Percentiles rank a stretch among this genome's conserved stretches.
Conservation (phyloP, 1,140 invertebrate species). For the Phenacoccus solenopsis region DNA sequence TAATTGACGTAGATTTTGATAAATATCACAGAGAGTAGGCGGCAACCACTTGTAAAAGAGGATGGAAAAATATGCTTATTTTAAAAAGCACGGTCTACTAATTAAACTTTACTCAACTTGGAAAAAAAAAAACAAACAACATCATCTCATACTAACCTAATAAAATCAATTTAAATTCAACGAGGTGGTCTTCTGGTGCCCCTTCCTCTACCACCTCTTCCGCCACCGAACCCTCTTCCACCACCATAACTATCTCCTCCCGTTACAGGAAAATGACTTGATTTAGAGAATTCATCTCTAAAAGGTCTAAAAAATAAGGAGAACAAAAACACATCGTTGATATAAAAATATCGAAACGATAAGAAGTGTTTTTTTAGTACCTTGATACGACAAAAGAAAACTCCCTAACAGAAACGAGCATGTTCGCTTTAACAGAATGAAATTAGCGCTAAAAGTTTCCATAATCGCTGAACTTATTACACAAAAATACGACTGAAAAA, state of each 20-base stretch:
- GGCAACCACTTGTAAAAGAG: too few relatives aligned
- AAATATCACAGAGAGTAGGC: too few relatives aligned
- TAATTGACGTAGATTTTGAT: too few relatives aligned
- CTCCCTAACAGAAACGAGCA: not conserved
- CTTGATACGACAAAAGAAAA: not conserved
- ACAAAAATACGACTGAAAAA: too few relatives aligned
- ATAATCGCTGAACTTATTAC: too few relatives aligned
- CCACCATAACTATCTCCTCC: not conserved
- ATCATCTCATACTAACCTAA: constrained; percentile 10
- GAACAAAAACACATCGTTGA: not conserved
- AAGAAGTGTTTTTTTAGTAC: too few relatives aligned
- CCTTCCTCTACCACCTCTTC: constrained; percentile 23
- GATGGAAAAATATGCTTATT: too few relatives aligned
- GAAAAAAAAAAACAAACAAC: too few relatives aligned
- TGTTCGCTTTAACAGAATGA: not conserved
- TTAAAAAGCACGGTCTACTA: too few relatives aligned
- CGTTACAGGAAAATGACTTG: not conserved
- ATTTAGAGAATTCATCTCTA: not conserved
- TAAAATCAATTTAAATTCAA: not conserved
- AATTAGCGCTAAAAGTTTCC: too few relatives aligned
- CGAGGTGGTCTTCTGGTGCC: constrained; percentile 8
- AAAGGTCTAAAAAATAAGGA: not conserved
- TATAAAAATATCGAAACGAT: not conserved
- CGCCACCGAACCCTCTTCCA: constrained; percentile 18
- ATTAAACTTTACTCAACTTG: too few relatives aligned